Evolutionary conservation across 2,113 vertebrate species (phyloP), one percentile per base, ranked within the genome.

Genomic region (Mirounga angustirostris): DNA sequence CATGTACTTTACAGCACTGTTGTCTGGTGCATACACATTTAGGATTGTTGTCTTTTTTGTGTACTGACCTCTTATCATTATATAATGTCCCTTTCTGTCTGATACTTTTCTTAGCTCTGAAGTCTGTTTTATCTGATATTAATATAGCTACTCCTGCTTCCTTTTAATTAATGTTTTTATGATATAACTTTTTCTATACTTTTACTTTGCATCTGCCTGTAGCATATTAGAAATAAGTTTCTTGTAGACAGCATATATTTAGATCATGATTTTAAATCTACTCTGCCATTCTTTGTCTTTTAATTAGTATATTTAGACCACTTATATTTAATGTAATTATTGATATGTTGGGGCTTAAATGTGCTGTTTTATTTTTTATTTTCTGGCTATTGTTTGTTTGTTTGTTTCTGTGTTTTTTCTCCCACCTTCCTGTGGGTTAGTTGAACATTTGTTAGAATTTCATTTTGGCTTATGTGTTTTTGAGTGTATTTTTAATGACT

Each of bases 311-410:
- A 63, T 63, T 96, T 95, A 93, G 84, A 73, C 87, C 61, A 88
- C 73, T 96, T 97, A 88, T 28, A 76, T 76, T 91, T 96, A 95
- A 78, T 92, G 7, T 52, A 69, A 30, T 84, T 95, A 83, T 69
- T 94, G 84, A 67, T 80, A 61, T 86, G 11, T 82, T 67, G 40
- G 56, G n/a, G 26, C 40, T 94, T 91, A 94, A 89, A 40, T 36
- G 26, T 92, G 33, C 5, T 52, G 40, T 87, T 94, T 90, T 93
- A 40, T 81, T 92, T 89, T 78, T 85, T 89, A 7, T 82, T 83
- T 92, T 82, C 28, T 96, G 28, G 28, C 63, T 30, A 33, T 71
- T 69, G 63, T 67, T 67, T 67, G 63, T 54, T 26, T 65, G 74
- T 74, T 82, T 82, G 19, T 80, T 54, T 86, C 40, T 83, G 13